phyloP scores from a whole-genome alignment of 2,113 vertebrate genomes.

The Strix uralensis region DNA sequence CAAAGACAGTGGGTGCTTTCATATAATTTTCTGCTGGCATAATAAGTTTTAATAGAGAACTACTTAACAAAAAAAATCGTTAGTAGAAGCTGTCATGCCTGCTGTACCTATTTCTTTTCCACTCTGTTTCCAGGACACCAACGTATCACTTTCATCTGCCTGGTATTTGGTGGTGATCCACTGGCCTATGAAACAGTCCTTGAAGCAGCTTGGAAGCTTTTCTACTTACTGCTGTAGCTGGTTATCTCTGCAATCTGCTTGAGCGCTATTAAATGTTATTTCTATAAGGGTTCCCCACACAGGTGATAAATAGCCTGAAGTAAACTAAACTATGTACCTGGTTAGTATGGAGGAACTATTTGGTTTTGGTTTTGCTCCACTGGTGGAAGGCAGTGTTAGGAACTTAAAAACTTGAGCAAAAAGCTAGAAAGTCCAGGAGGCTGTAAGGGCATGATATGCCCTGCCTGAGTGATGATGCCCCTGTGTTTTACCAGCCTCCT shows the following conservation, averaged over 20 bases:
- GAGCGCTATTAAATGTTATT: conserved; percentile 21
- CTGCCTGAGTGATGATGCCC: neutral
- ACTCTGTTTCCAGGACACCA: neutral
- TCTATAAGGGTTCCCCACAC: conserved; percentile 33
- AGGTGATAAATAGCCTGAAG: neutral
- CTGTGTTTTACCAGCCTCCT: neutral
- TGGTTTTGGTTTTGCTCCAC: neutral
- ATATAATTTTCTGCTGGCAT: neutral
- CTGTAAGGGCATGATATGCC: rapidly evolving
- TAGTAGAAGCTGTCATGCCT: neutral
- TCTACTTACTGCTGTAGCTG: neutral
- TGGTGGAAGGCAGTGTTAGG: neutral
- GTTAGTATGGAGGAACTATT: neutral
- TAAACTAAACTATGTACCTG: conserved; percentile 6
- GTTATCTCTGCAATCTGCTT: conserved; percentile 39
- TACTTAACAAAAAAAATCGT: neutral
- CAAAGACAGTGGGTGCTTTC: neutral
- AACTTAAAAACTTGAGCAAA: neutral
- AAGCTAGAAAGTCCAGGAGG: neutral
- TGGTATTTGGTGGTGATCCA: neutral
- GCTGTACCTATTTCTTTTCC: neutral
- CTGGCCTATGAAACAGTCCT: neutral
- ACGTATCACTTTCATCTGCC: rapidly evolving
- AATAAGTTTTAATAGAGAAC: neutral
- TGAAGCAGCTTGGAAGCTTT: conserved; percentile 31